Percentiles rank a stretch among this genome's conserved stretches.
These are phyloP conservation scores for Xylocampa areola DNA, from an alignment of 2,888 invertebrate genomes.

Conservation along the genomic window DNA sequence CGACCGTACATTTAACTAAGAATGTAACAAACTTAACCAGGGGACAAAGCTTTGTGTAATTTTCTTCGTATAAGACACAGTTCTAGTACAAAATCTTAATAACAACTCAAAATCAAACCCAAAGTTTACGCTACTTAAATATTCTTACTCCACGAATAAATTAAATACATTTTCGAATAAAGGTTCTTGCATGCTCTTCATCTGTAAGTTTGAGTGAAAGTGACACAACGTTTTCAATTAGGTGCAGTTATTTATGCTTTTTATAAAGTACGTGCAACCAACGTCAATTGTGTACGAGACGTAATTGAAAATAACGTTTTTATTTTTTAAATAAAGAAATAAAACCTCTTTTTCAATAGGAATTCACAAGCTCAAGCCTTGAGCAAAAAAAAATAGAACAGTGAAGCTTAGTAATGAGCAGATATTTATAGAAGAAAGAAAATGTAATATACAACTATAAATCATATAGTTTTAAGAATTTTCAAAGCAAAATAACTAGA, in stretches of 20 bases:
- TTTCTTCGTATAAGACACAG: constrained; percentile 33
- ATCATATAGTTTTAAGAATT: too few relatives aligned
- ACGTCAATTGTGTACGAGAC: neutral
- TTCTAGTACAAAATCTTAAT: constrained; percentile 16
- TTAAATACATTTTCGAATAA: constrained; percentile 13
- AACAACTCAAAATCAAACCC: constrained; percentile 17
- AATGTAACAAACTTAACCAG: constrained; percentile 36
- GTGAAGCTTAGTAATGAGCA: too few relatives aligned
- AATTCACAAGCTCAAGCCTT: neutral
- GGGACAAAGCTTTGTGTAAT: constrained; percentile 37
- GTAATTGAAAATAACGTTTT: constrained; percentile 9
- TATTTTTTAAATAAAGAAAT: neutral
- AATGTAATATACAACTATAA: too few relatives aligned
- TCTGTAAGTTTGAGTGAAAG: constrained; percentile 13
- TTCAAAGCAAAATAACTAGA: neutral
- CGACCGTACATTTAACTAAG: constrained; percentile 39
- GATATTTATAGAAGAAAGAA: too few relatives aligned
- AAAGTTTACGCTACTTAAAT: constrained; percentile 5
- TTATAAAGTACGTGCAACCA: neutral
- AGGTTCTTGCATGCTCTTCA: constrained; percentile 3
- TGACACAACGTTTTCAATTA: constrained; percentile 8
- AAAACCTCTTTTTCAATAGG: neutral
- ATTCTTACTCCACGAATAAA: neutral
- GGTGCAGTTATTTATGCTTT: constrained; percentile 9
- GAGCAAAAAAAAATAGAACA: neutral